A percentile compares a stretch with the other conserved stretches of the same genome.
These are phyloP conservation scores for Chloroceryle inda DNA, from an alignment of 2,797 vertebrate genomes.

Conservation along the genomic window DNA sequence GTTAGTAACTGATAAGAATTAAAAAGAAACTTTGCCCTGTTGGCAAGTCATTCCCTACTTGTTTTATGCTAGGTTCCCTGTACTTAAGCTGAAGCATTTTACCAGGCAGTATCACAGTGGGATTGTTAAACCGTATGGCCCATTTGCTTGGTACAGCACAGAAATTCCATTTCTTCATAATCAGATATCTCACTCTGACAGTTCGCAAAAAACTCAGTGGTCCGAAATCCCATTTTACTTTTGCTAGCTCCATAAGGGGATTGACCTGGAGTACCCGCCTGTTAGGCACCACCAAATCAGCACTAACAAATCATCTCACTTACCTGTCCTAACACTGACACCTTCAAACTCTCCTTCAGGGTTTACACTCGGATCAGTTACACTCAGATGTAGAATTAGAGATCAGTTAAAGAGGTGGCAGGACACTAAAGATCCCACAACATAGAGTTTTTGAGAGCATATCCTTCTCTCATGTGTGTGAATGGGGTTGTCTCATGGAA, in stretches of 20 bases:
- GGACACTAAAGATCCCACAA: neutral
- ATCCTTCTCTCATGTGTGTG: neutral
- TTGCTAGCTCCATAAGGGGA: neutral
- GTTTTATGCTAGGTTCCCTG: neutral
- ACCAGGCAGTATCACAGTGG: neutral
- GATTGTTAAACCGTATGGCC: conserved; percentile 20
- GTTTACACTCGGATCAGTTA: neutral
- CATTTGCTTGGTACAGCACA: neutral
- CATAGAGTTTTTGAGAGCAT: neutral
- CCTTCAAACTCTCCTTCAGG: neutral
- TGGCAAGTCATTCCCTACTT: neutral
- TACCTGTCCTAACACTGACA: neutral
- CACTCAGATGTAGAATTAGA: neutral
- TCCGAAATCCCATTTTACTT: neutral
- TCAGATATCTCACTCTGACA: neutral
- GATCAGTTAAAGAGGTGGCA: neutral
- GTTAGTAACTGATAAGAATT: conserved; percentile 49
- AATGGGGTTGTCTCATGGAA: neutral
- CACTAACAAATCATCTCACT: neutral
- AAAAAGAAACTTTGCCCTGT: conserved; percentile 14
- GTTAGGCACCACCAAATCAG: neutral
- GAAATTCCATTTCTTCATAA: neutral
- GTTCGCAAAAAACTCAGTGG: neutral
- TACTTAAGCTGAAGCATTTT: conserved; percentile 27
- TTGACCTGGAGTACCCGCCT: neutral